These are phyloP conservation scores for Notothenia rossii DNA, from an alignment of 2,113 vertebrate genomes.

Conservation along the genomic window DNA sequence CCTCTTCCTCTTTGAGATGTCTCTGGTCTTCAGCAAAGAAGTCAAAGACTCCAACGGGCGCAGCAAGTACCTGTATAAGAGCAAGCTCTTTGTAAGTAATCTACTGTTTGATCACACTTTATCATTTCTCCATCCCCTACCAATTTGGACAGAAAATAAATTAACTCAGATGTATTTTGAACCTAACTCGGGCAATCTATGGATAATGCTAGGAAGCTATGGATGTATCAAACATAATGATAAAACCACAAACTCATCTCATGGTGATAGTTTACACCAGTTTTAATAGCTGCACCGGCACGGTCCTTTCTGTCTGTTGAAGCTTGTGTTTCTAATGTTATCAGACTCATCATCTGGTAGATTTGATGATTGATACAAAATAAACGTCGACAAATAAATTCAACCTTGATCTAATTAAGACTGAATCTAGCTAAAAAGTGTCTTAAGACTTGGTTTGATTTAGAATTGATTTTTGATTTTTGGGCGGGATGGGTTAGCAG, in stretches of 20 bases:
- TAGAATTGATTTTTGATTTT: background rate
- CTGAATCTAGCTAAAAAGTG: too few species aligned
- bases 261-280: background rate
- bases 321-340: too few species aligned
- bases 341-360: too few species aligned
- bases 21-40: conserved; percentile 98
- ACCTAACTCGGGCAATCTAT: background rate
- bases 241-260: background rate
- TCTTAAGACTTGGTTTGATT: background rate
- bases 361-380: too few species aligned
- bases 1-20: conserved; percentile 99
- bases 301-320: too few species aligned
- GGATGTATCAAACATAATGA: background rate
- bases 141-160: background rate
- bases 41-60: conserved; percentile 98
- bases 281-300: background rate
- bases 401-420: background rate
- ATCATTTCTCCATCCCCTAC: background rate
- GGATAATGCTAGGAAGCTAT: background rate
- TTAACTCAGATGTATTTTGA: background rate
- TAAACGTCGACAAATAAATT: background rate
- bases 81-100: conserved; percentile 96
- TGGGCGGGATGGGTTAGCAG: background rate
- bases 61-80: conserved; percentile 99
- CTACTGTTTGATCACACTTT: background rate